Percentiles rank a stretch among this genome's conserved stretches.
These are phyloP conservation scores for Platalea minor DNA, from an alignment of 2,797 vertebrate genomes.

Conservation along the genomic window DNA sequence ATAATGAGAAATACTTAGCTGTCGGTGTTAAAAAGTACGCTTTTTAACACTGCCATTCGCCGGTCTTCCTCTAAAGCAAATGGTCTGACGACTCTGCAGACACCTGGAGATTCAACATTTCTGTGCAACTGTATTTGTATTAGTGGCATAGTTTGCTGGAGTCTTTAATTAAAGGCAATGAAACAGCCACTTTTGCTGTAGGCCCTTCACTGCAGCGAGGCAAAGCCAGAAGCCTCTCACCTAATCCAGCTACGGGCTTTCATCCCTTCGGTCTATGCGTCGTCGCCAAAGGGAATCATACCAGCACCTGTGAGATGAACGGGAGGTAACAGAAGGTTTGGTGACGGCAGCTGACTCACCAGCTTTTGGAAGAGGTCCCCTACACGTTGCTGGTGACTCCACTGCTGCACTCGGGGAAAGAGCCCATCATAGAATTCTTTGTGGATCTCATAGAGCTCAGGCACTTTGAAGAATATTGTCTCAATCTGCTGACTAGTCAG, in stretches of 20 bases:
- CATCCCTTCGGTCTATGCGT: not conserved
- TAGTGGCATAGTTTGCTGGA: not conserved
- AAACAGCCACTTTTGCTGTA: not conserved
- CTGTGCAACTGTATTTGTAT: not conserved
- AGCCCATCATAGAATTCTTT: slow-evolving; percentile 96
- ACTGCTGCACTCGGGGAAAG: slow-evolving; percentile 91
- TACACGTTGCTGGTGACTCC: slow-evolving; percentile 94
- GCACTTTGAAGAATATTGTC: slow-evolving; percentile 99
- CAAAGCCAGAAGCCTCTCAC: not conserved
- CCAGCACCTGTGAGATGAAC: not conserved
- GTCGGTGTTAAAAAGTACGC: not conserved
- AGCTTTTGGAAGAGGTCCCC: slow-evolving; percentile 98
- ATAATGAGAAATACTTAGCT: not conserved
- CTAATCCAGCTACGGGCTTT: not conserved
- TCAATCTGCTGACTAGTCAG: slow-evolving; percentile 93
- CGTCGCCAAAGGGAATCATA: not conserved
- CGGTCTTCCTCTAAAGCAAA: not conserved
- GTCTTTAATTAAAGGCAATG: not conserved
- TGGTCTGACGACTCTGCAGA: not conserved
- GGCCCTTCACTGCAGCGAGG: not conserved
- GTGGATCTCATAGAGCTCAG: slow-evolving; percentile 97
- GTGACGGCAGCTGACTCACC: slow-evolving; percentile 75
- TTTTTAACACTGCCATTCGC: not conserved
- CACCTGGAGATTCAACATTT: not conserved
- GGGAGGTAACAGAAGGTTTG: not conserved